Conservation (phyloP, 2,113 vertebrate genomes). For the Zosterops borbonicus region DNA sequence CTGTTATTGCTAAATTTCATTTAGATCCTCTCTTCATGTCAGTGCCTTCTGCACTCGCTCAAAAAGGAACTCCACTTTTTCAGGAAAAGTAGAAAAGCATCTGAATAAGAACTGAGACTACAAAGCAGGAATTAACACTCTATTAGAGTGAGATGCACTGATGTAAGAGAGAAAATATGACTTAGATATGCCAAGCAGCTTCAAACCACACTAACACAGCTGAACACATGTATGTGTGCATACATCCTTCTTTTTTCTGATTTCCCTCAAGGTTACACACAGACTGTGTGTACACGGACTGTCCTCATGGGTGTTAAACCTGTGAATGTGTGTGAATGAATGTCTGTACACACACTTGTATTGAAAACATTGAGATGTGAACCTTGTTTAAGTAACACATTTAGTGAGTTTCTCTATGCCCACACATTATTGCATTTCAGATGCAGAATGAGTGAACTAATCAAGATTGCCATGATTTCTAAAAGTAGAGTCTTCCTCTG, state of each 20-base stretch:
- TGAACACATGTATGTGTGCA: background rate
- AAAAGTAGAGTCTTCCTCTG: background rate
- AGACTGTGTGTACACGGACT: background rate
- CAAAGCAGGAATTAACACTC: background rate
- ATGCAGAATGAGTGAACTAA: background rate
- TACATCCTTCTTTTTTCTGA: background rate
- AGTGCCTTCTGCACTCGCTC: background rate
- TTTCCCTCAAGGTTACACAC: background rate
- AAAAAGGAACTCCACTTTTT: background rate
- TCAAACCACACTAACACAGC: background rate
- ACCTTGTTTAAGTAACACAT: background rate
- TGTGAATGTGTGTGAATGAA: background rate
- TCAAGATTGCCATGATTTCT: background rate
- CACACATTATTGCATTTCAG: background rate
- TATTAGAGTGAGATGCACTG: background rate
- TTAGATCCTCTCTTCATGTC: background rate
- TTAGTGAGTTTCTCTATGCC: background rate
- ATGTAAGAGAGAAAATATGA: background rate
- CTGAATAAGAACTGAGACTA: background rate
- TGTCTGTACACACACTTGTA: fast-evolving
- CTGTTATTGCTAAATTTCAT: background rate
- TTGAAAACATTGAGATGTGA: background rate
- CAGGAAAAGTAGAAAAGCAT: background rate
- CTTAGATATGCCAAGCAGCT: background rate
- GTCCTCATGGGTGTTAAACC: background rate